Conservation (phyloP, 2,113 vertebrate species). For the Turnix velox region DNA sequence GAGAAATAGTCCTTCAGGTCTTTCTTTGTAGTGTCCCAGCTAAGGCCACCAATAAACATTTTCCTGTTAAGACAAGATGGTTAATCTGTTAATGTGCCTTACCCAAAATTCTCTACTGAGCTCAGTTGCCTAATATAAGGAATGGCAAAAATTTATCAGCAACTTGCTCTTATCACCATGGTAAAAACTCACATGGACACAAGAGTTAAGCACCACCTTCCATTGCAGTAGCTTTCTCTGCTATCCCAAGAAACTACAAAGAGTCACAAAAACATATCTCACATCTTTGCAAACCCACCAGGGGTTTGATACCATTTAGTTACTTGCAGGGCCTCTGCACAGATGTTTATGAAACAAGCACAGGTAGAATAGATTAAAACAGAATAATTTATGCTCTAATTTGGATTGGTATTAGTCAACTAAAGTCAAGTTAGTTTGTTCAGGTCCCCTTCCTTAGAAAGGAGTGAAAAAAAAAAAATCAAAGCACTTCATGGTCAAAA, state of each 20-base stretch:
- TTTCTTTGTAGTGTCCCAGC: slow-evolving; percentile 99
- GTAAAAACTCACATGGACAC: neutral
- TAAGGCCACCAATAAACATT: slow-evolving; percentile 98
- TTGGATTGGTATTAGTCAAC: neutral
- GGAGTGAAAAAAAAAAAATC: neutral
- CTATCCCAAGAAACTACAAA: neutral
- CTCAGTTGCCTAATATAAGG: neutral
- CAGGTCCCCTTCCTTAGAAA: neutral
- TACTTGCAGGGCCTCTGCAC: neutral
- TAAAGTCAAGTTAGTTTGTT: neutral
- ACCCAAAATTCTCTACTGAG: neutral
- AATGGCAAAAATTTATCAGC: neutral
- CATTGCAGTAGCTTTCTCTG: neutral
- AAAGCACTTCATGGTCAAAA: neutral
- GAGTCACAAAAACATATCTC: neutral
- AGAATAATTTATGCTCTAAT: neutral
- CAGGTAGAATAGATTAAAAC: neutral
- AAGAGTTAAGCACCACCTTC: neutral
- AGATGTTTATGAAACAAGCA: neutral
- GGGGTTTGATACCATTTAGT: neutral
- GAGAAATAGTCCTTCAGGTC: slow-evolving; percentile 98
- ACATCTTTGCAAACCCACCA: neutral
- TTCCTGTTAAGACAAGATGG: slow-evolving; percentile 82
- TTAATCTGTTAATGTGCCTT: neutral
- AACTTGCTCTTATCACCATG: neutral